Evolutionary conservation across 2,888 invertebrate species (phyloP).

Genomic region (Fragum sueziense): DNA sequence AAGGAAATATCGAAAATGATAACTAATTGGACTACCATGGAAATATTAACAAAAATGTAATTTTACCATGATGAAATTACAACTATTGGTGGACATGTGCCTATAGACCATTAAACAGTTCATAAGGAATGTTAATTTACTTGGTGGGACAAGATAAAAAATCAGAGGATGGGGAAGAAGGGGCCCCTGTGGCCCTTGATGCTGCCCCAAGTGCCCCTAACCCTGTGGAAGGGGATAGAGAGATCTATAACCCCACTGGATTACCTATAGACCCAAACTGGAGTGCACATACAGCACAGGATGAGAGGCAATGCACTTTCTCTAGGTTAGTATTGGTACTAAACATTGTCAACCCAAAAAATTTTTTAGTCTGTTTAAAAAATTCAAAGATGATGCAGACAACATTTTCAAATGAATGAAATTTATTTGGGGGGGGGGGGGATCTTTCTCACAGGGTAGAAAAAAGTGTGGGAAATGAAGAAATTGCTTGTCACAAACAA

Average conservation of each 20-base stretch:
- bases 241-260: conserved; percentile 33
- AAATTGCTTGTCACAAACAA: too few species aligned
- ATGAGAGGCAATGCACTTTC: conserved; percentile 55
- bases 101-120: neutral
- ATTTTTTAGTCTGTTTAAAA: too few species aligned
- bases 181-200: conserved; percentile 25
- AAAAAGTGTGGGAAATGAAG: too few species aligned
- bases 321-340: conserved; percentile 52
- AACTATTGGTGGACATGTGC: too few species aligned
- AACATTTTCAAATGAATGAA: too few species aligned
- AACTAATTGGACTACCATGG: neutral
- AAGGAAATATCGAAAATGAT: neutral
- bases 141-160: conserved; percentile 61
- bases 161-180: conserved; percentile 51
- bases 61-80: too few species aligned
- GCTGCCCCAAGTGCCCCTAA: conserved; percentile 27
- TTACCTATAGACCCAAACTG: conserved; percentile 46
- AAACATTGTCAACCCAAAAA: too few species aligned
- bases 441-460: too few species aligned
- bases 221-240: conserved; percentile 12
- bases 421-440: too few species aligned
- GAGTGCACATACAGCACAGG: conserved; percentile 51
- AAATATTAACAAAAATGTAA: neutral
- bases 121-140: conserved; percentile 59
- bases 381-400: too few species aligned